Percentiles rank a stretch among this genome's conserved stretches.
Evolutionary conservation across 2,888 invertebrate species (phyloP).

Genomic region (Drosophila subquinaria): DNA sequence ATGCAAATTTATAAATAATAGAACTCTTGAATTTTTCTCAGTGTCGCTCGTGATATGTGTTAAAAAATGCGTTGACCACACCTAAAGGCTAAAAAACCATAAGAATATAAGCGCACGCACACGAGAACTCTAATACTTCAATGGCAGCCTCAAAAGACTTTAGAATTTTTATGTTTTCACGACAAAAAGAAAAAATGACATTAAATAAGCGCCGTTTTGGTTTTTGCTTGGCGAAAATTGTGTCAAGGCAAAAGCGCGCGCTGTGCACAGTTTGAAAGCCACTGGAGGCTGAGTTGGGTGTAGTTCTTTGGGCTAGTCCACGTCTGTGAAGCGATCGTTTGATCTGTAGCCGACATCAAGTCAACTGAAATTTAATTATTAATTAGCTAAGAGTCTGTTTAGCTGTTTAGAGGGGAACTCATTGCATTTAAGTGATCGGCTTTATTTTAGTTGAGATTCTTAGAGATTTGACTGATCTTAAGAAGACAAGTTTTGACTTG

Average conservation of each 20-base stretch:
- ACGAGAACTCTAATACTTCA: slow-evolving; percentile 37
- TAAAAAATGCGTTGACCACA: slow-evolving; percentile 38
- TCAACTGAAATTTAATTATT: slow-evolving; percentile 35
- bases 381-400: slow-evolving; percentile 37
- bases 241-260: slow-evolving; percentile 70
- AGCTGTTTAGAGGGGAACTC: slow-evolving; percentile 15
- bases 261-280: slow-evolving; percentile 75
- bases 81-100: slow-evolving; percentile 16
- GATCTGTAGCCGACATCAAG: slow-evolving; percentile 65
- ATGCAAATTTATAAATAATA: background rate
- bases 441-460: background rate
- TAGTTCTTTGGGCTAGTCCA: slow-evolving; percentile 35
- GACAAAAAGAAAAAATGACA: slow-evolving; percentile 42
- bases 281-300: slow-evolving; percentile 56
- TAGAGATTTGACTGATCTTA: background rate
- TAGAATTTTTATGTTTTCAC: slow-evolving; percentile 63
- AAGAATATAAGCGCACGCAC: slow-evolving; percentile 35
- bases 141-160: slow-evolving; percentile 39
- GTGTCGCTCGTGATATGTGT: slow-evolving; percentile 9
- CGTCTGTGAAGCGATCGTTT: slow-evolving; percentile 49
- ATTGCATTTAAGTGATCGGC: background rate
- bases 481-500: background rate
- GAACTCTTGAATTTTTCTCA: background rate
- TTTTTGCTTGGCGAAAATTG: slow-evolving; percentile 46
- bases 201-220: slow-evolving; percentile 54